Evolutionary conservation across 1,140 invertebrate genomes (phyloP).

Genomic region (Drosophila sp.): DNA sequence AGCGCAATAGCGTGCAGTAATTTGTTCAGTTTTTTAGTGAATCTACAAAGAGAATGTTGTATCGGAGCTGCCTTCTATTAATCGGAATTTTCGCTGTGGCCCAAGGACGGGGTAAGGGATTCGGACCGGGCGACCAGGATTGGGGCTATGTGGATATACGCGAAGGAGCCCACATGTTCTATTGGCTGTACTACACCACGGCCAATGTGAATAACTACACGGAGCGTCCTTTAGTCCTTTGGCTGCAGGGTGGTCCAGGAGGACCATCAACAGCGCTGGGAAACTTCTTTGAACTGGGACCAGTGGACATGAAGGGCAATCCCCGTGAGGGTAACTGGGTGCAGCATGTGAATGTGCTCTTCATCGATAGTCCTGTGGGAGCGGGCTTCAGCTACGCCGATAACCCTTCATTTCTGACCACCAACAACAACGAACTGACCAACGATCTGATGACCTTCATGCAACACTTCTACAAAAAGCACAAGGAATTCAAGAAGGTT

Average conservation of each 20-base stretch:
- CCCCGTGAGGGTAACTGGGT: conserved; percentile 90
- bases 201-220: conserved; percentile 85
- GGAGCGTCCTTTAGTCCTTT: conserved; percentile 89
- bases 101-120: conserved; percentile 71
- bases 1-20: neutral
- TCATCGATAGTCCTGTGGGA: conserved; percentile 96
- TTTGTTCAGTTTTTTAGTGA: conserved; percentile 1
- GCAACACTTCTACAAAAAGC: conserved; percentile 85
- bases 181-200: conserved; percentile 91
- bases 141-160: conserved; percentile 89
- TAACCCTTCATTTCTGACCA: conserved; percentile 84
- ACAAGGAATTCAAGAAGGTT: conserved; percentile 87
- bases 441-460: conserved; percentile 90
- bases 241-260: conserved; percentile 92
- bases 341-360: conserved; percentile 90
- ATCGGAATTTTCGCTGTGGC: conserved; percentile 21
- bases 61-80: conserved; percentile 8
- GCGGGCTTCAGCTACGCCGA: conserved; percentile 93
- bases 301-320: conserved; percentile 86
- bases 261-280: conserved; percentile 90
- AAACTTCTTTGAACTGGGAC: conserved; percentile 91
- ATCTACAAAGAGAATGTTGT: conserved; percentile 34
- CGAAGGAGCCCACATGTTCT: conserved; percentile 90
- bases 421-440: conserved; percentile 89
- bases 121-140: conserved; percentile 86